Conservation (phyloP, 2,113 vertebrate genomes). For the Entomyzon cyanotis region DNA sequence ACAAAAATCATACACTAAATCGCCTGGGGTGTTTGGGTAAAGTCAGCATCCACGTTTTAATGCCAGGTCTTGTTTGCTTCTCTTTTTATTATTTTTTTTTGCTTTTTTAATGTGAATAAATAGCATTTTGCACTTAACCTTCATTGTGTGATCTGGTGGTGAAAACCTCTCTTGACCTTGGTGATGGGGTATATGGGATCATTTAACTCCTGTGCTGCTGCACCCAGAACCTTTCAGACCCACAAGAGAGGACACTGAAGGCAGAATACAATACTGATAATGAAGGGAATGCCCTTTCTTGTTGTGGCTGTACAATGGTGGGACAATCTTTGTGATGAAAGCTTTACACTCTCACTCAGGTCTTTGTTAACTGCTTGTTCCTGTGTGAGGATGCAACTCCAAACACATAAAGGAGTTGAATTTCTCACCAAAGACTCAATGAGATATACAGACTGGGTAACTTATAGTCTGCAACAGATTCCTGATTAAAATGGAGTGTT, state of each 20-base stretch:
- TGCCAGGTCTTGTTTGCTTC: neutral
- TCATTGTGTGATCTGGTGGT: neutral
- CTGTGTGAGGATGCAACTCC: neutral
- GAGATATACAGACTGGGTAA: neutral
- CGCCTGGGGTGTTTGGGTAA: neutral
- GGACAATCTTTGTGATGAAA: neutral
- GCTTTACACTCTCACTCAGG: neutral
- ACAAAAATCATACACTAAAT: neutral
- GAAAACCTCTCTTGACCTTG: neutral
- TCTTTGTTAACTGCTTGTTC: neutral
- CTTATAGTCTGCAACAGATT: neutral
- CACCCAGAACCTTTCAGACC: neutral
- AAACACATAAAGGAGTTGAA: neutral
- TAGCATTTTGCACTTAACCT: neutral
- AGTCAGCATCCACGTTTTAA: neutral
- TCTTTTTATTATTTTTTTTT: fast-evolving
- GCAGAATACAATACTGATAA: neutral
- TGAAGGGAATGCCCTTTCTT: neutral
- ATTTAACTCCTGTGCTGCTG: neutral
- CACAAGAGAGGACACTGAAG: neutral
- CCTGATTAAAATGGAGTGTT: neutral
- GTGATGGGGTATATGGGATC: fast-evolving
- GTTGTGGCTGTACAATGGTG: neutral
- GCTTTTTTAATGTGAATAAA: neutral
- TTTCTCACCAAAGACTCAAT: neutral